Evolutionary conservation across 2,113 vertebrate species (phyloP).

Genomic region (Malurus elegans): DNA sequence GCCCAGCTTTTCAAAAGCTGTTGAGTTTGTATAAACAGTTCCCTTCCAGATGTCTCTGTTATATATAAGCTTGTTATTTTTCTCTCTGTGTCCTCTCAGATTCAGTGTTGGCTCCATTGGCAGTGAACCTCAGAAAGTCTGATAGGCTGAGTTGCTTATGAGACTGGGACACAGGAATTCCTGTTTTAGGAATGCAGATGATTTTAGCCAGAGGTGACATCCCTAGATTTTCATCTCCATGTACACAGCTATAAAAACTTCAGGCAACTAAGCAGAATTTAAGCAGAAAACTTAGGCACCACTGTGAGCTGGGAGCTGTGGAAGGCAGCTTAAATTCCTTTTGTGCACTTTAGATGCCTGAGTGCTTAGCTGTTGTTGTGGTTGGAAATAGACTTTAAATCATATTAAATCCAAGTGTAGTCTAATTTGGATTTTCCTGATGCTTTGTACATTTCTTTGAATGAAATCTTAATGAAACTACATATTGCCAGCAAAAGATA

Average conservation of each 20-base stretch:
- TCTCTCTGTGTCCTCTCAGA: background rate
- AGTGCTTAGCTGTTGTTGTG: background rate
- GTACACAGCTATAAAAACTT: background rate
- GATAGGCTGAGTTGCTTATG: background rate
- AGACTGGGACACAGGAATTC: background rate
- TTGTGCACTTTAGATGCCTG: background rate
- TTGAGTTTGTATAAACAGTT: constrained; percentile 3
- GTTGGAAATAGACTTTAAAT: background rate
- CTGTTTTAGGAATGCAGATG: background rate
- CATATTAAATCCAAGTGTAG: background rate
- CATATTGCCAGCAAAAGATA: background rate
- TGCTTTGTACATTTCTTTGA: background rate
- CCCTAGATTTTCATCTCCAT: background rate
- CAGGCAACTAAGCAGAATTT: background rate
- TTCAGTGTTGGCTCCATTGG: background rate
- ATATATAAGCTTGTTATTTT: background rate
- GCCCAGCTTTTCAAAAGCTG: background rate
- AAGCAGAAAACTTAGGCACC: background rate
- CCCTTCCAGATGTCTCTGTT: constrained; percentile 3
- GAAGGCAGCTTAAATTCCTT: background rate
- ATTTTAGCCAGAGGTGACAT: background rate
- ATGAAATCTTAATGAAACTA: background rate
- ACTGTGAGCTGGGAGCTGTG: background rate
- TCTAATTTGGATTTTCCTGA: background rate
- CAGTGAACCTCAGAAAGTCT: background rate